Evolutionary conservation across 2,797 vertebrate genomes (phyloP).

Genomic region (Columba guinea): DNA sequence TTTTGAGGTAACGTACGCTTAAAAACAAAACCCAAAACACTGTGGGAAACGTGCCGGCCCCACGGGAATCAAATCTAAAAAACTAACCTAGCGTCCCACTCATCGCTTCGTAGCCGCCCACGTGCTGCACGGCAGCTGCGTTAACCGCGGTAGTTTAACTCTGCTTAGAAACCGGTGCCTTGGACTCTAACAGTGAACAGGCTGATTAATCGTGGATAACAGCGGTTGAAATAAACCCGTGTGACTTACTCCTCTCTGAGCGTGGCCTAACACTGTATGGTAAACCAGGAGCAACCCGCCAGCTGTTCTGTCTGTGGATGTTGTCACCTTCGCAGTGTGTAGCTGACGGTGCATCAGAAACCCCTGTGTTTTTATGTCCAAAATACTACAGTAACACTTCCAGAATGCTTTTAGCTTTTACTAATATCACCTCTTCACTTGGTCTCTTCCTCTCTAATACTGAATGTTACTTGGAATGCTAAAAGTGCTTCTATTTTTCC

Average conservation of each 20-base stretch:
- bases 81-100: constrained; percentile 73
- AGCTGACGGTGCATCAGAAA: background rate
- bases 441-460: background rate
- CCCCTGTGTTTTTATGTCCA: background rate
- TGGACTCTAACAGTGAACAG: constrained; percentile 18
- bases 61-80: constrained; percentile 39
- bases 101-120: background rate
- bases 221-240: background rate
- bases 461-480: background rate
- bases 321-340: background rate
- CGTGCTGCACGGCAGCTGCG: background rate
- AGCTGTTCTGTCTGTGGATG: background rate
- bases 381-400: background rate
- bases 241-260: background rate
- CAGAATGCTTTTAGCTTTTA: background rate
- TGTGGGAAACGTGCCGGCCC: background rate
- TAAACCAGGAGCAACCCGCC: background rate
- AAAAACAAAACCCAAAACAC: background rate
- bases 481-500: background rate
- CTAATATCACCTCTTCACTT: background rate
- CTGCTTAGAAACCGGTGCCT: constrained; percentile 5
- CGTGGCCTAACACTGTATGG: background rate
- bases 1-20: constrained; percentile 77
- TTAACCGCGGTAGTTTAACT: constrained; percentile 72
- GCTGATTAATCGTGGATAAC: background rate